Conservation (phyloP, 2,888 invertebrate genomes). For the Heterodera filipjevi region DNA sequence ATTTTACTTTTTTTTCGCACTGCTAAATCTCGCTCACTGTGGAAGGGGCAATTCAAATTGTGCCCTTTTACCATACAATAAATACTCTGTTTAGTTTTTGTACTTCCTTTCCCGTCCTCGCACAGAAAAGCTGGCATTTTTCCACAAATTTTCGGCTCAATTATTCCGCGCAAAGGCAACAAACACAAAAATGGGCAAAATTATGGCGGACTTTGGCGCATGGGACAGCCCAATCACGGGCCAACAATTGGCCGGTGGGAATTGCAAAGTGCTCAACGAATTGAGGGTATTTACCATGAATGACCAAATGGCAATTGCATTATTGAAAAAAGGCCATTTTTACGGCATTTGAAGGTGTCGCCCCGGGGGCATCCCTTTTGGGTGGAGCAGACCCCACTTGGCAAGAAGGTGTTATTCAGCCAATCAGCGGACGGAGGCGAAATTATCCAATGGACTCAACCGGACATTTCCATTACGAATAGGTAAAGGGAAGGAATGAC, state of each 20-base stretch:
- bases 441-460: not conserved
- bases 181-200: not conserved
- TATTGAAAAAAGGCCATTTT: conserved; percentile 24
- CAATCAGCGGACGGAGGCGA: not conserved
- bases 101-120: no score
- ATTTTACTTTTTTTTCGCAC: no score
- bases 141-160: not conserved
- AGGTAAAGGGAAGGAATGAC: no score
- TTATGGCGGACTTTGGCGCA: conserved; percentile 46
- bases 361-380: conserved; percentile 45
- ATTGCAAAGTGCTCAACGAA: conserved; percentile 52
- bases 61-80: no score
- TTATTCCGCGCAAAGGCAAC: not conserved
- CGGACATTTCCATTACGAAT: conserved; percentile 9
- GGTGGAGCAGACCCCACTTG: conserved; percentile 52
- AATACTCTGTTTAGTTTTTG: no score
- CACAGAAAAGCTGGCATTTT: not conserved
- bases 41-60: no score
- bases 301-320: no score
- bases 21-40: no score
- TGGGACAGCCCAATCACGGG: conserved; percentile 53
- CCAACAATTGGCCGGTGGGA: conserved; percentile 49
- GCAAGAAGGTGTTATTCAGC: conserved; percentile 41
- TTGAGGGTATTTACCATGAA: conserved; percentile 34
- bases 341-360: conserved; percentile 16